Evolutionary conservation across 2,888 invertebrate species (phyloP).

Genomic region (Apotomis turbidana): DNA sequence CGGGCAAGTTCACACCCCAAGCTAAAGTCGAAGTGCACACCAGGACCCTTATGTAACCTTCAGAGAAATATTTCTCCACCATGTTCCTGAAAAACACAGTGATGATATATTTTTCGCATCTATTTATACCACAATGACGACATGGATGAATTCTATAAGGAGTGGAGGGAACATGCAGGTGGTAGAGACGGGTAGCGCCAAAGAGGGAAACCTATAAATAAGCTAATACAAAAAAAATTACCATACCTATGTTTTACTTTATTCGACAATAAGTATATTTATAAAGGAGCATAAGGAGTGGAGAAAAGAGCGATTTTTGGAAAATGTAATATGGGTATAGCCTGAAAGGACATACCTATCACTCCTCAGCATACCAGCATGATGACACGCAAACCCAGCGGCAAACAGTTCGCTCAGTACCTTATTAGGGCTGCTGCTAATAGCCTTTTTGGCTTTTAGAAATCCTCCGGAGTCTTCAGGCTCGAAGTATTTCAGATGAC

Average conservation of each 20-base stretch:
- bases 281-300: not conserved
- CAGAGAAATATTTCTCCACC: constrained; percentile 95
- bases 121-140: not conserved
- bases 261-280: too few relatives aligned
- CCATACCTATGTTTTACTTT: too few relatives aligned
- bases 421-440: constrained; percentile 90
- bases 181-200: too few relatives aligned
- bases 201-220: too few relatives aligned
- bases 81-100: constrained; percentile 81
- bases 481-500: constrained; percentile 87
- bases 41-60: constrained; percentile 93
- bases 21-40: constrained; percentile 99
- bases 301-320: not conserved
- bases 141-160: too few relatives aligned
- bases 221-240: too few relatives aligned
- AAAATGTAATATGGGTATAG: not conserved
- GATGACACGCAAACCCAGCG: constrained; percentile 96
- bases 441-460: constrained; percentile 87
- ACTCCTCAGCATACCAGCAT: constrained; percentile 96
- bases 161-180: too few relatives aligned
- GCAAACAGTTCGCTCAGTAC: constrained; percentile 92
- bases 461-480: constrained; percentile 86
- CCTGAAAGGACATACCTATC: constrained; percentile 85
- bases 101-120: not conserved
- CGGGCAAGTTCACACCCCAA: constrained; percentile 99